These are phyloP conservation scores for Parthenolecanium corni DNA, from an alignment of 2,888 invertebrate genomes.

Conservation along the genomic window DNA sequence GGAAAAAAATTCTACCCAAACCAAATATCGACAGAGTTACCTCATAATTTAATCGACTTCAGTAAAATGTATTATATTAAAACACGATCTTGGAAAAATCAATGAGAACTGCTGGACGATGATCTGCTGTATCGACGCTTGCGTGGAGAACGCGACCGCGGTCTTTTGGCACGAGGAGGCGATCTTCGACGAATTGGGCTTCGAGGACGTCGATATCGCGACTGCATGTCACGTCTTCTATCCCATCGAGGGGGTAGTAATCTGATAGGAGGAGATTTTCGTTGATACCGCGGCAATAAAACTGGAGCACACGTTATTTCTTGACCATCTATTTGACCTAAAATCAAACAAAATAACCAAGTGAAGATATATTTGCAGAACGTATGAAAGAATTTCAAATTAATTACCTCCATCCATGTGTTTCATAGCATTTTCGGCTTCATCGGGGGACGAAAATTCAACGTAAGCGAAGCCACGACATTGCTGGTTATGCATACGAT, in stretches of 20 bases:
- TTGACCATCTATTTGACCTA: constrained; percentile 83
- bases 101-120: constrained; percentile 63
- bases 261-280: constrained; percentile 32
- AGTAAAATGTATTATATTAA: no score
- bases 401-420: constrained; percentile 91
- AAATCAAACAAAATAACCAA: neutral
- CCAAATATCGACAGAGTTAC: no score
- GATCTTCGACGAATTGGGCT: constrained; percentile 45
- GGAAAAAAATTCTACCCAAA: no score
- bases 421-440: constrained; percentile 97
- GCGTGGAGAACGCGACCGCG: constrained; percentile 37
- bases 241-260: constrained; percentile 46
- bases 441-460: constrained; percentile 84
- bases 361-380: neutral
- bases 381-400: neutral
- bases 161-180: constrained; percentile 34
- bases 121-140: constrained; percentile 60
- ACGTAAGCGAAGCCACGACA: constrained; percentile 93
- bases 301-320: constrained; percentile 94
- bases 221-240: constrained; percentile 40
- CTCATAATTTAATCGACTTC: no score
- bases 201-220: constrained; percentile 40
- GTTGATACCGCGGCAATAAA: constrained; percentile 43
- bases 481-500: constrained; percentile 74
- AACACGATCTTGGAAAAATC: no score